Conservation (phyloP, 2,888 invertebrate species). For the Papilio demoleus region DNA sequence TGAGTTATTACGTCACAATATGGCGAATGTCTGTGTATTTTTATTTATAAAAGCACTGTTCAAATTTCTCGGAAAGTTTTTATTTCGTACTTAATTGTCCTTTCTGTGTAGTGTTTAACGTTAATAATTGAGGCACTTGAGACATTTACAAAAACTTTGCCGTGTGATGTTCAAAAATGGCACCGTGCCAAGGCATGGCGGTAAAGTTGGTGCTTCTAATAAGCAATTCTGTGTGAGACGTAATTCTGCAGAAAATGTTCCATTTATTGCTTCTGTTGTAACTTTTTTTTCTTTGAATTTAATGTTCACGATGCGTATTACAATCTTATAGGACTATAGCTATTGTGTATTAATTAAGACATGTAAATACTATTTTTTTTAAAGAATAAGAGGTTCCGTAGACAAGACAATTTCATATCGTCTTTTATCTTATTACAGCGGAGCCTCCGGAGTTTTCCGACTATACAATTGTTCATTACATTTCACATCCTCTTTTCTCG, state of each 20-base stretch:
- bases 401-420: not conserved
- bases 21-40: not conserved
- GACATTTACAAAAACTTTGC: conserved; percentile 14
- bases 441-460: not conserved
- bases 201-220: conserved; percentile 24
- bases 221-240: conserved; percentile 25
- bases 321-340: conserved; percentile 1
- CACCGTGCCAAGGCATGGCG: conserved; percentile 23
- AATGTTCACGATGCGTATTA: not conserved
- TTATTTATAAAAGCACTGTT: no score
- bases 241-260: conserved; percentile 24
- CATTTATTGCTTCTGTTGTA: conserved; percentile 24
- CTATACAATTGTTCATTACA: conserved; percentile 2
- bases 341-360: not conserved
- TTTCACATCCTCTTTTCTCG: conserved; percentile 6
- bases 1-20: not conserved
- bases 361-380: not conserved
- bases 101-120: conserved; percentile 13
- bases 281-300: conserved; percentile 19
- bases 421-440: not conserved
- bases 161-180: conserved; percentile 20
- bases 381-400: not conserved
- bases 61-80: no score
- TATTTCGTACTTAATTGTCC: not conserved
- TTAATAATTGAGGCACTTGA: conserved; percentile 21